phyloP scores from a whole-genome alignment of 2,888 invertebrate genomes.

The Luperina nickerlii region DNA sequence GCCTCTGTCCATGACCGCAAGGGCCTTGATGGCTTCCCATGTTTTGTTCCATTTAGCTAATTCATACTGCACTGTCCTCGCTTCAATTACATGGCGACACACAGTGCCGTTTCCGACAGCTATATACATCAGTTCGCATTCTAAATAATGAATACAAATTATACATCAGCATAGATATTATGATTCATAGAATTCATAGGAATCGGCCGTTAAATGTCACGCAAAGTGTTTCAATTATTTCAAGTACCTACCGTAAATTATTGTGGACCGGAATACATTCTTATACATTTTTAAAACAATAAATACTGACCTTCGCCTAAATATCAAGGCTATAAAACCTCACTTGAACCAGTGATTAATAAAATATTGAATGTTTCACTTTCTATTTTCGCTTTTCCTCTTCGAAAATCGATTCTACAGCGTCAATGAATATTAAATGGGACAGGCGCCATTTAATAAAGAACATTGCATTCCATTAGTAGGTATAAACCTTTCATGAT shows the following conservation, averaged over 20 bases:
- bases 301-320: constrained; percentile 18
- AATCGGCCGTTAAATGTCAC: constrained; percentile 8
- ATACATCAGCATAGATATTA: neutral
- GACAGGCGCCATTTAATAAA: constrained; percentile 16
- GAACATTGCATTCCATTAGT: constrained; percentile 5
- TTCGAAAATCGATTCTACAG: constrained; percentile 30
- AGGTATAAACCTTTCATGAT: neutral
- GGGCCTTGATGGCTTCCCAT: constrained; percentile 46
- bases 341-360: constrained; percentile 6
- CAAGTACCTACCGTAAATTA: neutral
- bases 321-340: constrained; percentile 25
- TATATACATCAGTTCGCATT: neutral
- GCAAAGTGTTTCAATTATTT: constrained; percentile 10
- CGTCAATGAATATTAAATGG: constrained; percentile 43
- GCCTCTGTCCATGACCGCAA: constrained; percentile 33
- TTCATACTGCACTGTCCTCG: constrained; percentile 43
- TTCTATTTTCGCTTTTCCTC: constrained; percentile 22
- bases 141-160: neutral
- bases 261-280: constrained; percentile 1
- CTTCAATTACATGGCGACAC: constrained; percentile 35
- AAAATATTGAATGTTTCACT: constrained; percentile 9
- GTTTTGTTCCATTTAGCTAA: constrained; percentile 46
- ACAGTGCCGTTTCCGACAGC: neutral
- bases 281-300: constrained; percentile 25
- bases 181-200: constrained; percentile 2